Evolutionary conservation across 64 coral and sea anemone species (phyloP), one percentile per base, ranked within the genome.

Genomic region (Catalaphyllia jardinei): DNA sequence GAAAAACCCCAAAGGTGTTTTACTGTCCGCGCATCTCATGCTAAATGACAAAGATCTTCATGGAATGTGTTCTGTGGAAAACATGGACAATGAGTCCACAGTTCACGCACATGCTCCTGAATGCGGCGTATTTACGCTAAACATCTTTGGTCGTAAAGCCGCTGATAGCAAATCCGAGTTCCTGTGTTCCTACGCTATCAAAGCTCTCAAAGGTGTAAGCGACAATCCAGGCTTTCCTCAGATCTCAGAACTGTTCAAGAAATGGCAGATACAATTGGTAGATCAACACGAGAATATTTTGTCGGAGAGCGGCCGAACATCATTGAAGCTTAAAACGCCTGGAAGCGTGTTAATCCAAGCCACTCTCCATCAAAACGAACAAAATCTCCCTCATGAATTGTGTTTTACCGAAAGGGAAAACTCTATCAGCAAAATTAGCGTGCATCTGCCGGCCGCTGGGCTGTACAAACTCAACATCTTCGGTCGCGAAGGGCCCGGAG

Each of bases 191-290:
- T 92, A 67, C 74, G 79, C 29, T 10, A 67, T 71, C 16, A 79
- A 78, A 65, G 86, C 57, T 39, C 17, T 28, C 1, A 84, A 91
- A 25, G 79, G 84, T 22, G 72, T 76, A 11, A 65, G 65, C 8
- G 62, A 92, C 20, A 92, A 92, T 52, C 90, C 83, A 11, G 90
- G 90, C 10, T 92, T 87, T 38, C 90, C 90, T 8, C 46, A 62
- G 29, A 67, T 92, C 50, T 87, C 81, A 24, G 27, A 77, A 11
- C 83, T 72, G 1, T 87, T 92, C 27, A 71, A 77, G 14, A 60
- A 75, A 19, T 92, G 90, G 90, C 73, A 35, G 6, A 11, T 92
- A 9, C 76, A 78, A 27, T 31, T 92, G 17, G 50, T 92, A 4
- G 59, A 86, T 14, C 90, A 75, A n/a, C 63, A 60, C 62, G 83